Evolutionary conservation across 2,888 invertebrate species (phyloP).

Genomic region (Hydriomena furcata): DNA sequence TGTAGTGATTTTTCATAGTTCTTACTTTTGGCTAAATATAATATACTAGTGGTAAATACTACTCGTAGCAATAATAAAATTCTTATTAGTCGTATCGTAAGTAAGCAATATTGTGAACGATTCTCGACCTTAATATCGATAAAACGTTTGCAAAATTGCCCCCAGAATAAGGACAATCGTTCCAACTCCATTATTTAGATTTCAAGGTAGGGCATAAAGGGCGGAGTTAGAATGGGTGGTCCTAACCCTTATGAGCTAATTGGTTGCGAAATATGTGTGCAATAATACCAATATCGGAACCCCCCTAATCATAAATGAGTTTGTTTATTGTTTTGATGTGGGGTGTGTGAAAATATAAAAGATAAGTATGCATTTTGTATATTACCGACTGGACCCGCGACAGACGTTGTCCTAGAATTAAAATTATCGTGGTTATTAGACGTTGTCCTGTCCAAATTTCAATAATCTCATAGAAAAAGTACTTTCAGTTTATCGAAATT

Average conservation of each 20-base stretch:
- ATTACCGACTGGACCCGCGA: no score
- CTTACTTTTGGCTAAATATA: no score
- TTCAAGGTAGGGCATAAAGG: slow-evolving; percentile 47
- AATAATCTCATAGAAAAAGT: no score
- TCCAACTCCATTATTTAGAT: slow-evolving; percentile 47
- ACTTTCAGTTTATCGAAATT: no score
- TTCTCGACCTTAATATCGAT: slow-evolving; percentile 36
- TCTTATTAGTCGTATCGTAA: neutral
- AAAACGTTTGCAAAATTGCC: slow-evolving; percentile 37
- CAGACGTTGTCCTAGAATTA: no score
- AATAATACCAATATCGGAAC: slow-evolving; percentile 38
- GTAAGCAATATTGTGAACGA: slow-evolving; percentile 12
- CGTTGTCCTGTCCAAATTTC: no score
- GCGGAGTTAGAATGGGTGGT: slow-evolving; percentile 63
- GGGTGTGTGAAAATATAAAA: slow-evolving; percentile 4
- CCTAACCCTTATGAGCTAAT: slow-evolving; percentile 56
- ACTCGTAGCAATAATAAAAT: neutral
- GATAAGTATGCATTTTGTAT: neutral
- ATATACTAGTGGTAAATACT: no score
- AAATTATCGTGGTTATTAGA: no score
- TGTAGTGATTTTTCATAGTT: no score
- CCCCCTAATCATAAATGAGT: slow-evolving; percentile 8
- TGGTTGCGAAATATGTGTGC: slow-evolving; percentile 53
- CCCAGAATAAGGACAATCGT: slow-evolving; percentile 54
- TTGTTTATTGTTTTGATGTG: slow-evolving; percentile 11